A percentile compares a stretch with the other conserved stretches of the same genome.
phyloP scores from a whole-genome alignment of 2,888 invertebrate genomes.

The Melieria crassipennis region DNA sequence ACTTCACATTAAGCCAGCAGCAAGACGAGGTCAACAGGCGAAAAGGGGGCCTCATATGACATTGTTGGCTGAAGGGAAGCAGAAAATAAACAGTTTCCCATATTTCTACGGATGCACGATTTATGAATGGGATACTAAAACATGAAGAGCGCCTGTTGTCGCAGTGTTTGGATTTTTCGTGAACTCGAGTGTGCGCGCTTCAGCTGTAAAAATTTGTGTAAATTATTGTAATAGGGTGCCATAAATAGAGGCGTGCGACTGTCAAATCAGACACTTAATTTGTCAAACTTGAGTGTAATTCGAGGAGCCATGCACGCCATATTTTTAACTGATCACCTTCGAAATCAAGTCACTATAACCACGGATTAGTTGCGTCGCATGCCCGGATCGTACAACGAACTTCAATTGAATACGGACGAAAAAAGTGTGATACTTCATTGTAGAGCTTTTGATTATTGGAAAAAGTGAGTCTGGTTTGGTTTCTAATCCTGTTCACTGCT shows the following conservation, averaged over 20 bases:
- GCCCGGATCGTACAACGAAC: not conserved
- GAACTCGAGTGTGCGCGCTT: constrained; percentile 8
- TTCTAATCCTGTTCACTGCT: no score
- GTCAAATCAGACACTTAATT: constrained; percentile 59
- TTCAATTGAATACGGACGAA: not conserved
- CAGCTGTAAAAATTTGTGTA: constrained; percentile 22
- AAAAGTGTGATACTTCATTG: not conserved
- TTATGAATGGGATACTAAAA: constrained; percentile 11
- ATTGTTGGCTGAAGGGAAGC: not conserved
- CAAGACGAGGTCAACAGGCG: not conserved
- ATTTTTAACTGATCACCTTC: no score
- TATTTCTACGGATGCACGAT: constrained; percentile 20
- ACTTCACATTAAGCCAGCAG: constrained; percentile 5
- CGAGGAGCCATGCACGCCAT: not conserved
- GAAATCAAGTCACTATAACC: no score
- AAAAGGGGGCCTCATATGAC: not conserved
- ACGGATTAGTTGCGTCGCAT: no score
- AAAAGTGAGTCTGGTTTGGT: no score
- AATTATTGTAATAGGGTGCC: constrained; percentile 31
- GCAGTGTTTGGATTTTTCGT: not conserved
- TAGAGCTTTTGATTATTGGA: no score
- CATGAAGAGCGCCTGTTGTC: not conserved
- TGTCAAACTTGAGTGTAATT: constrained; percentile 39
- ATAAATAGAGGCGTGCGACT: constrained; percentile 50
- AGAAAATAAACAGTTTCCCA: constrained; percentile 28